Percentiles rank a stretch among this genome's conserved stretches.
Conservation (phyloP, 2,888 invertebrate species). For the Ceramica pisi region DNA sequence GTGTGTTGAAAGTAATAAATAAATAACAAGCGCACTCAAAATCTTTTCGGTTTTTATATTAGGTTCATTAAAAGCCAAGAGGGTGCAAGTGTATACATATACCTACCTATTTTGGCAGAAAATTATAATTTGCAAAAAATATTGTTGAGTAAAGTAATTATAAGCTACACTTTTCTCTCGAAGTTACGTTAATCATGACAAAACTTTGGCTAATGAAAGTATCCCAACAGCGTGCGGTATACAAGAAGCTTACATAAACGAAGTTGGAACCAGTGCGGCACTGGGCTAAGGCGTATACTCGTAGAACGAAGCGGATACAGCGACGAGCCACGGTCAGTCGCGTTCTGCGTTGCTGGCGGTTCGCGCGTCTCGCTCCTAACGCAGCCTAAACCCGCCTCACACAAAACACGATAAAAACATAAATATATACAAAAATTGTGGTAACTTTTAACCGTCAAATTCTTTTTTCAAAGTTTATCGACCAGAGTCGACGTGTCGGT, state of each 20-base stretch:
- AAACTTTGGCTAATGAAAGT: slow-evolving; percentile 48
- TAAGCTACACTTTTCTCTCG: background rate
- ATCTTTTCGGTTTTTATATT: too few species aligned
- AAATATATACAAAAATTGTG: slow-evolving; percentile 50
- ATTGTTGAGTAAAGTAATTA: background rate
- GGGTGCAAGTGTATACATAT: too few species aligned
- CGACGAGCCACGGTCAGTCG: slow-evolving; percentile 79
- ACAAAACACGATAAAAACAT: slow-evolving; percentile 44
- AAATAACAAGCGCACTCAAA: too few species aligned
- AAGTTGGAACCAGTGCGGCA: slow-evolving; percentile 48
- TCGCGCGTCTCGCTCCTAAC: slow-evolving; percentile 75
- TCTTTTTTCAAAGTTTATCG: slow-evolving; percentile 5
- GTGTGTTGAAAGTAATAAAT: too few species aligned
- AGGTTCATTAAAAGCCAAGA: too few species aligned
- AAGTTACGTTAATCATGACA: slow-evolving; percentile 31
- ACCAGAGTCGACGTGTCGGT: slow-evolving; percentile 2
- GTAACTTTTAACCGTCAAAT: slow-evolving; percentile 46
- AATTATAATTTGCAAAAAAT: background rate
- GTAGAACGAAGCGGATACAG: slow-evolving; percentile 22
- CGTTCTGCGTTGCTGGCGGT: slow-evolving; percentile 76
- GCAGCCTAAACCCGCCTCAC: slow-evolving; percentile 49
- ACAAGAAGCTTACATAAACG: slow-evolving; percentile 68
- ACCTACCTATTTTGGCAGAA: background rate
- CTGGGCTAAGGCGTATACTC: slow-evolving; percentile 51
- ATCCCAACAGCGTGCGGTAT: slow-evolving; percentile 44